Conservation (phyloP, 2,888 invertebrate genomes). For the Drosophila pseudotakahashii region DNA sequence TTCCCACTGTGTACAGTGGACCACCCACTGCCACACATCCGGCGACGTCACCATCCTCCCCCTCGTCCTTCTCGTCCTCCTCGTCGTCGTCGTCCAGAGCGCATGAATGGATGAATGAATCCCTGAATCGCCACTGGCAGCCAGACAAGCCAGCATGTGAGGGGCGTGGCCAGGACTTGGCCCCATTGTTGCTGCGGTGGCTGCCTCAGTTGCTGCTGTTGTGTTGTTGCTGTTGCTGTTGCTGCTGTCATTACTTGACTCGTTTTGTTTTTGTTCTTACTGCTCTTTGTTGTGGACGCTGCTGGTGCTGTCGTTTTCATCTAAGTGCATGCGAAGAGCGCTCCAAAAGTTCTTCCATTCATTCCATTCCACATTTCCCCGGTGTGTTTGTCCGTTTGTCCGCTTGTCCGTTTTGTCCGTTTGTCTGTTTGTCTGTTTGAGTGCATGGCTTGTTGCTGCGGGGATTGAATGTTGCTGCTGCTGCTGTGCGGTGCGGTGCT, state of each 20-base stretch:
- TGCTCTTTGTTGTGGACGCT: conserved; percentile 41
- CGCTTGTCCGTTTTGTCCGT: conserved; percentile 10
- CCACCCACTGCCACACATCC: conserved; percentile 28
- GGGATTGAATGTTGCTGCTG: conserved; percentile 29
- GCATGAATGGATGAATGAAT: conserved; percentile 71
- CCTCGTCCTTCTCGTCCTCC: conserved; percentile 7
- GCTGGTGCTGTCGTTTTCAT: conserved; percentile 66
- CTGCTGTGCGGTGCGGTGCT: neutral
- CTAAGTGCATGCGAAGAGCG: conserved; percentile 74
- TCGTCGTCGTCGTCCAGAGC: conserved; percentile 54
- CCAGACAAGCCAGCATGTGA: conserved; percentile 52
- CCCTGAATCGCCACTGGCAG: conserved; percentile 67
- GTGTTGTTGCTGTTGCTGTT: conserved; percentile 26
- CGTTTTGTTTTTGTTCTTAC: conserved; percentile 30
- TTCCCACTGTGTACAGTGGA: conserved; percentile 6
- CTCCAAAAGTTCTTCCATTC: conserved; percentile 57
- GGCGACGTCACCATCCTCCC: conserved; percentile 8
- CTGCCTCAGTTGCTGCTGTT: conserved; percentile 17
- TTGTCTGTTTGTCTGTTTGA: conserved; percentile 28
- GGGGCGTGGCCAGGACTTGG: conserved; percentile 68
- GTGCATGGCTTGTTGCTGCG: conserved; percentile 67
- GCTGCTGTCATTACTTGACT: conserved; percentile 65
- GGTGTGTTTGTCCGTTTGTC: conserved; percentile 15
- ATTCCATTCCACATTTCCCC: conserved; percentile 24
- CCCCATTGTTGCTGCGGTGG: conserved; percentile 68